Evolutionary conservation across 1,140 invertebrate genomes (phyloP).

Genomic region (Drosophila prosaltans): DNA sequence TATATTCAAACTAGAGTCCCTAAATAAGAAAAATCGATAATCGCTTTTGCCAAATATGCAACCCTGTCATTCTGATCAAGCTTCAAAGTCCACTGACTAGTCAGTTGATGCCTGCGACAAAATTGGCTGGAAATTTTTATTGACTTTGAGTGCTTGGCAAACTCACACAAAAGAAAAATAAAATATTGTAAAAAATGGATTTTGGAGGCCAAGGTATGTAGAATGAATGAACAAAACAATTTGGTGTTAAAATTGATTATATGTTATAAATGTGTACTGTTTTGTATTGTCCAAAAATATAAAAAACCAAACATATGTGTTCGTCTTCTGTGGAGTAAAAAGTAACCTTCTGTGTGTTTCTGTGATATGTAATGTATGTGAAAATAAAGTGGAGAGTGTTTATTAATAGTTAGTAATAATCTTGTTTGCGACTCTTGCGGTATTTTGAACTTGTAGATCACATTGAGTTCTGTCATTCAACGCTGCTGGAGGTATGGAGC

Average conservation of each 20-base stretch:
- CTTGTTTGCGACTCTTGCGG: too few relatives aligned
- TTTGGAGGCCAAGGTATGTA: background rate
- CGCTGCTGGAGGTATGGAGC: too few relatives aligned
- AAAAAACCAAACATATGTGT: background rate
- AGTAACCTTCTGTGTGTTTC: background rate
- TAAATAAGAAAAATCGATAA: too few relatives aligned
- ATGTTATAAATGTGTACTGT: constrained; percentile 14
- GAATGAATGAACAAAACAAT: constrained; percentile 6
- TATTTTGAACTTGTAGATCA: too few relatives aligned
- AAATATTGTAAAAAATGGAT: too few relatives aligned
- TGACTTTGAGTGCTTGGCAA: background rate
- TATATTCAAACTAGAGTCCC: constrained; percentile 1
- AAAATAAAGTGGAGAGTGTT: background rate
- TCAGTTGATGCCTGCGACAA: background rate
- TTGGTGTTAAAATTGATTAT: constrained; percentile 5
- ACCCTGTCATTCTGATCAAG: too few relatives aligned
- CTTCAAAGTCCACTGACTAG: background rate
- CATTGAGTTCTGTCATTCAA: too few relatives aligned
- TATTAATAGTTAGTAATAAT: background rate
- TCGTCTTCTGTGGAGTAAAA: background rate
- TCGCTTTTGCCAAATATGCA: too few relatives aligned
- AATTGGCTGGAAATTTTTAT: constrained; percentile 4
- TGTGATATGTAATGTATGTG: constrained; percentile 4
- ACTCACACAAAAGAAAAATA: background rate
- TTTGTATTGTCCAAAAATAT: constrained; percentile 11